phyloP scores from a whole-genome alignment of 2,797 vertebrate genomes.

The Periparus ater region DNA sequence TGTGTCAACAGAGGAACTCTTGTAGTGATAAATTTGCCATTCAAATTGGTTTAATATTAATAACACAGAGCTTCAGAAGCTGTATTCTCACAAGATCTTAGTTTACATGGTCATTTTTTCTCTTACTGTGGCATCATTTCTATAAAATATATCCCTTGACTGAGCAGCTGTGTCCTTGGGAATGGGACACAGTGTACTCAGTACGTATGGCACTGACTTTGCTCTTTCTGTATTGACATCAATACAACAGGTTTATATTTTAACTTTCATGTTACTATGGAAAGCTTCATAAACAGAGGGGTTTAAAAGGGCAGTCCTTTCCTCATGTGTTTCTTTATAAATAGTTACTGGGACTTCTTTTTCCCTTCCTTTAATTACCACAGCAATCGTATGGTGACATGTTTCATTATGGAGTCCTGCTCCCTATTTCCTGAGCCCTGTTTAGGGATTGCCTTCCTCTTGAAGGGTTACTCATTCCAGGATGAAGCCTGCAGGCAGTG shows the following conservation, averaged over 20 bases:
- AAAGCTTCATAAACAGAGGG: background rate
- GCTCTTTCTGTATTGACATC: background rate
- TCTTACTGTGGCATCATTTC: background rate
- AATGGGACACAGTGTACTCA: background rate
- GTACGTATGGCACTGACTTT: background rate
- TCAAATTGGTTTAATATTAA: background rate
- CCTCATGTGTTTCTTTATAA: background rate
- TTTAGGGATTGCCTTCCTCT: background rate
- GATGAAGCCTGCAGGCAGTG: background rate
- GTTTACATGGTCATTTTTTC: background rate
- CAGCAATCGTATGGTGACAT: rapidly evolving
- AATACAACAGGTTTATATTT: background rate
- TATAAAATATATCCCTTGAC: background rate
- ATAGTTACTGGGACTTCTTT: background rate
- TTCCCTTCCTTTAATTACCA: background rate
- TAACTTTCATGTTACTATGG: background rate
- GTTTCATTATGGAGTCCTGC: background rate
- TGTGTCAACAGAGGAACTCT: background rate
- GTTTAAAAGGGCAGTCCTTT: background rate
- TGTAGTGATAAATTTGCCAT: background rate
- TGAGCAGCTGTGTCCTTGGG: background rate
- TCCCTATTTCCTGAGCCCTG: background rate
- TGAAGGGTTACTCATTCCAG: background rate
- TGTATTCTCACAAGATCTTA: background rate
- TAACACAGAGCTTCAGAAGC: background rate